phyloP scores from a whole-genome alignment of 1,140 invertebrate genomes.

The Procambarus clarkii region DNA sequence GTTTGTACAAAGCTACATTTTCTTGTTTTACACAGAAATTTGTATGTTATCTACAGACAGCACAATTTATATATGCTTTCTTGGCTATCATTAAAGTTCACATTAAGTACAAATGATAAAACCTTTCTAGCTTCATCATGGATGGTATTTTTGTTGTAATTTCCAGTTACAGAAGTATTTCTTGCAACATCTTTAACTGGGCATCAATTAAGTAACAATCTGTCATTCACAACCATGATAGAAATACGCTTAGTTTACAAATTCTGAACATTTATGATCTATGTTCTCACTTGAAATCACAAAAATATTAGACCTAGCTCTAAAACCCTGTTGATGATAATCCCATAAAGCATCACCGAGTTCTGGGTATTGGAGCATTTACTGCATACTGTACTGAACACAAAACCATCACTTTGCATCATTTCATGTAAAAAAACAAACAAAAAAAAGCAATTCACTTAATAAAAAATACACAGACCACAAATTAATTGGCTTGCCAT shows the following conservation, averaged over 20 bases:
- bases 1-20: conserved; percentile 6
- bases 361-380: background rate
- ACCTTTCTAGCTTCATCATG: conserved; percentile 9
- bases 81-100: background rate
- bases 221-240: conserved; percentile 32
- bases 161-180: background rate
- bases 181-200: background rate
- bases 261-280: background rate
- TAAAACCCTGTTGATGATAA: background rate
- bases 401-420: background rate
- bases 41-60: background rate
- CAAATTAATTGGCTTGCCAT: conserved; percentile 84
- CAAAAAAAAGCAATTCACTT: background rate
- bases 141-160: conserved; percentile 25
- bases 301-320: conserved; percentile 1
- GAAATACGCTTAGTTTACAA: background rate
- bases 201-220: conserved; percentile 17
- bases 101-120: conserved; percentile 25
- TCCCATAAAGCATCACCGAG: background rate
- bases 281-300: background rate
- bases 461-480: background rate
- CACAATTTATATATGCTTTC: background rate
- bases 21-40: conserved; percentile 5
- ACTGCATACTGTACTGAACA: too few relatives aligned
- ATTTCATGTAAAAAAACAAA: background rate